phyloP scores from a whole-genome alignment of 2,113 vertebrate genomes.

The Tragelaphus strepsiceros region DNA sequence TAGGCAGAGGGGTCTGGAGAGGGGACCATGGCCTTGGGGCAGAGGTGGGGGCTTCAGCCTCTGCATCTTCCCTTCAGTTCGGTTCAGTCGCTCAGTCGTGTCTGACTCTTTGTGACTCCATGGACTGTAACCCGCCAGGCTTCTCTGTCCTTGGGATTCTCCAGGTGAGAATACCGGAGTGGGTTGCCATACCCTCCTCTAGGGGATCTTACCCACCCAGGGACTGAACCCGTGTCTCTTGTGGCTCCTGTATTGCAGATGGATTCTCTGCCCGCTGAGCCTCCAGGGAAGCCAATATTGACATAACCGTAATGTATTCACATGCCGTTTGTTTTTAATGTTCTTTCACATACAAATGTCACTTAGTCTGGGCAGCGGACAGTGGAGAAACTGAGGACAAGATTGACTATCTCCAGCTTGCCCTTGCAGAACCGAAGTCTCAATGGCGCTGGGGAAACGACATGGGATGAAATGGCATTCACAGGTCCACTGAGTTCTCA shows the following conservation, averaged over 20 bases:
- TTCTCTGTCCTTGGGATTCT: neutral
- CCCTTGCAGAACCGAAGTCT: neutral
- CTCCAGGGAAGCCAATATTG: neutral
- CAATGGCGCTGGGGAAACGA: neutral
- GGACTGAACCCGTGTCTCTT: neutral
- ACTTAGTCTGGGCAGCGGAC: neutral
- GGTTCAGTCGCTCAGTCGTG: neutral
- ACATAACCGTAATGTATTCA: neutral
- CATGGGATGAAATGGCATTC: rapidly evolving
- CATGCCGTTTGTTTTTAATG: neutral
- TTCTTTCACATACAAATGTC: neutral
- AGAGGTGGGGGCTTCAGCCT: rapidly evolving
- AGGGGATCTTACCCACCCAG: neutral
- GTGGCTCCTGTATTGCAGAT: neutral
- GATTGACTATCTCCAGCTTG: neutral
- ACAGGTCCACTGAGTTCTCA: rapidly evolving
- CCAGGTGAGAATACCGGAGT: neutral
- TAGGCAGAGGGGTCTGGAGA: rapidly evolving
- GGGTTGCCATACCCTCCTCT: neutral
- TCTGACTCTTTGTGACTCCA: neutral
- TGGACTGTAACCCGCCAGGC: neutral
- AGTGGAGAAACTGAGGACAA: neutral
- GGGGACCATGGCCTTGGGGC: rapidly evolving
- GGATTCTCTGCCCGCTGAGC: neutral
- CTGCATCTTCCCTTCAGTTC: neutral